Conservation (phyloP, 2,797 vertebrate species). For the Pampus argenteus region DNA sequence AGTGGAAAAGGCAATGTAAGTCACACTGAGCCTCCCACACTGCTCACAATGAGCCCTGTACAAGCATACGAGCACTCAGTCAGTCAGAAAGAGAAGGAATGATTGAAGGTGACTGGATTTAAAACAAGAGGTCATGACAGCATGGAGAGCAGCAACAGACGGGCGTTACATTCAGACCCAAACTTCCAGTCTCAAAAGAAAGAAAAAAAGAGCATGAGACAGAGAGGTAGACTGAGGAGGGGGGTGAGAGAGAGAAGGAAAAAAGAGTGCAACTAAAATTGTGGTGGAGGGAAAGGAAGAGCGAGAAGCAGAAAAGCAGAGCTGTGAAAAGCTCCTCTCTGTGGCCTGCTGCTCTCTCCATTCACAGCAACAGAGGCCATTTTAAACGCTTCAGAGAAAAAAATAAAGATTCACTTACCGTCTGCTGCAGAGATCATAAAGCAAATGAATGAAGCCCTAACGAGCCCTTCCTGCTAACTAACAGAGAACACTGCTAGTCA, state of each 20-base stretch:
- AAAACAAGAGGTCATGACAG: conserved; percentile 52
- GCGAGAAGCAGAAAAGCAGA: conserved; percentile 22
- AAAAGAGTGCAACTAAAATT: conserved; percentile 29
- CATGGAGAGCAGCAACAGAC: conserved; percentile 23
- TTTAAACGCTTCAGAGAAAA: conserved; percentile 69
- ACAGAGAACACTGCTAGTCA: neutral
- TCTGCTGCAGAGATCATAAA: conserved; percentile 64
- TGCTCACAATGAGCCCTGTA: neutral
- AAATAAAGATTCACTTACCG: conserved; percentile 76
- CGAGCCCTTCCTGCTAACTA: conserved; percentile 45
- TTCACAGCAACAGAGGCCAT: conserved; percentile 69
- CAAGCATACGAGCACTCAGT: neutral
- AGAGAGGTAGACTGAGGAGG: conserved; percentile 19
- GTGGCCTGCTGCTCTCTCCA: conserved; percentile 68
- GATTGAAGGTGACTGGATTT: conserved; percentile 28
- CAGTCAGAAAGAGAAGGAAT: conserved; percentile 8
- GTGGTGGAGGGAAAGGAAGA: conserved; percentile 39
- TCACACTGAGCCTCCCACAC: neutral
- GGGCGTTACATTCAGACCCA: conserved; percentile 31
- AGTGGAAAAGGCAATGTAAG: conserved; percentile 1
- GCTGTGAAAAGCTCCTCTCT: conserved; percentile 45
- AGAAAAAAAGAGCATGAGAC: conserved; percentile 7
- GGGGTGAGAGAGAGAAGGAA: conserved; percentile 9
- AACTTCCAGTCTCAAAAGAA: conserved; percentile 33
- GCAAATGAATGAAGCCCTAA: conserved; percentile 49